Conservation (phyloP, 1,140 invertebrate species). For the Sweltsa coloradensis region DNA sequence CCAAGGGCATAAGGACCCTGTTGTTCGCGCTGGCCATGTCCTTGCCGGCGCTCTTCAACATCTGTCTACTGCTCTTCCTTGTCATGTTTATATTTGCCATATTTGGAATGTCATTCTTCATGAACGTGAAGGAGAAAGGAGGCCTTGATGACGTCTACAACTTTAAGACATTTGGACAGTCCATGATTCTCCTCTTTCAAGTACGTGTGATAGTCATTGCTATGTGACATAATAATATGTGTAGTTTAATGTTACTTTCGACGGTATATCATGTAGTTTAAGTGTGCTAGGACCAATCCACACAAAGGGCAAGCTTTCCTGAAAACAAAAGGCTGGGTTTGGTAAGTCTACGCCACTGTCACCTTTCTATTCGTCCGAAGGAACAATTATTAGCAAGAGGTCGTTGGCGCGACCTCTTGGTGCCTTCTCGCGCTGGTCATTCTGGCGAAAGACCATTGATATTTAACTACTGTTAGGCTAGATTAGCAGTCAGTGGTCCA, state of each 20-base stretch:
- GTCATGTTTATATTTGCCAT: conserved; percentile 99
- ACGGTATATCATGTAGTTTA: no score
- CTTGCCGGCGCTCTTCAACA: conserved; percentile 95
- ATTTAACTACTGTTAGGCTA: no score
- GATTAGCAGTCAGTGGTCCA: no score
- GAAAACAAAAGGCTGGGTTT: no score
- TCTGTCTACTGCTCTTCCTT: conserved; percentile 91
- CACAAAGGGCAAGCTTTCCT: no score
- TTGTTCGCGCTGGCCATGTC: conserved; percentile 97
- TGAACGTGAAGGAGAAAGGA: conserved; percentile 88
- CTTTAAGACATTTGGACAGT: conserved; percentile 96
- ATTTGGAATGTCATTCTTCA: conserved; percentile 99
- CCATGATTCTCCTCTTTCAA: conserved; percentile 96
- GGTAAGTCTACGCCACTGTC: no score
- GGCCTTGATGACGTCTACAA: conserved; percentile 96
- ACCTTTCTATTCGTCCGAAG: no score
- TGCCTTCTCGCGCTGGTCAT: no score
- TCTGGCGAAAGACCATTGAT: no score
- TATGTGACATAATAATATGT: neutral
- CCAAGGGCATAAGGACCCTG: conserved; percentile 92
- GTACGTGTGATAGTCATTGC: conserved; percentile 32
- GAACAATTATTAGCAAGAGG: no score
- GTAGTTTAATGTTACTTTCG: neutral
- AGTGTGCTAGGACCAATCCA: no score
- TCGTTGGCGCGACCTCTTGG: no score